Percentiles rank a stretch among this genome's conserved stretches.
These are phyloP conservation scores for Automeris io DNA, from an alignment of 2,888 invertebrate genomes.

Conservation along the genomic window DNA sequence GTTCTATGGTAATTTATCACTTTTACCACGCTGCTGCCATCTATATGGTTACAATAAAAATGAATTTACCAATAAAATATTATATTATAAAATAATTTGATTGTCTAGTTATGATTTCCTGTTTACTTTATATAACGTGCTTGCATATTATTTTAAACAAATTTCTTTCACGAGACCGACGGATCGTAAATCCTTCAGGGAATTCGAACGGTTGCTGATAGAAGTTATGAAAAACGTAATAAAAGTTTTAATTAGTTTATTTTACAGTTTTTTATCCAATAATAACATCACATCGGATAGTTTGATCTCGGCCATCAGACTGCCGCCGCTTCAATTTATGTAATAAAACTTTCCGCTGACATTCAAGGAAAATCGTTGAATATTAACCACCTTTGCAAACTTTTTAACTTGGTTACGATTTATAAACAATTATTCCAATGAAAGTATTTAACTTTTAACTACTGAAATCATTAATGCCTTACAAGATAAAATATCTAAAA, in stretches of 20 bases:
- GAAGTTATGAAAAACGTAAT: slow-evolving; percentile 30
- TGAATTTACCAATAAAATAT: too few species aligned
- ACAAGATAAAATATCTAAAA: too few species aligned
- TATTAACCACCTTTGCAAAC: slow-evolving; percentile 19
- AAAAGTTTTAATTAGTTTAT: slow-evolving; percentile 37
- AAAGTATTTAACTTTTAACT: too few species aligned
- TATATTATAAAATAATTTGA: too few species aligned
- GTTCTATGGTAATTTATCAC: too few species aligned
- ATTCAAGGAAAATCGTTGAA: slow-evolving; percentile 18
- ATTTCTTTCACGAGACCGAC: background rate
- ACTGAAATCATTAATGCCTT: too few species aligned
- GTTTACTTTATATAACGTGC: background rate
- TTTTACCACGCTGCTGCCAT: too few species aligned
- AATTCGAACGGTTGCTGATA: slow-evolving; percentile 18
- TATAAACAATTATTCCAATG: background rate
- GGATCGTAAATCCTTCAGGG: slow-evolving; percentile 12
- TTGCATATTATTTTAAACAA: background rate
- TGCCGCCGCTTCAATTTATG: background rate
- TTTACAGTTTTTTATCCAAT: slow-evolving; percentile 22
- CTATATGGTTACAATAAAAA: too few species aligned
- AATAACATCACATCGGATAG: slow-evolving; percentile 25
- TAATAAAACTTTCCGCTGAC: slow-evolving; percentile 23
- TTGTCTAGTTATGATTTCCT: too few species aligned
- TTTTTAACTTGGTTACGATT: slow-evolving; percentile 3
- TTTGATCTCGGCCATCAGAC: slow-evolving; percentile 13